Conservation (phyloP, 2,888 invertebrate species). For the Physocephala rufipes region DNA sequence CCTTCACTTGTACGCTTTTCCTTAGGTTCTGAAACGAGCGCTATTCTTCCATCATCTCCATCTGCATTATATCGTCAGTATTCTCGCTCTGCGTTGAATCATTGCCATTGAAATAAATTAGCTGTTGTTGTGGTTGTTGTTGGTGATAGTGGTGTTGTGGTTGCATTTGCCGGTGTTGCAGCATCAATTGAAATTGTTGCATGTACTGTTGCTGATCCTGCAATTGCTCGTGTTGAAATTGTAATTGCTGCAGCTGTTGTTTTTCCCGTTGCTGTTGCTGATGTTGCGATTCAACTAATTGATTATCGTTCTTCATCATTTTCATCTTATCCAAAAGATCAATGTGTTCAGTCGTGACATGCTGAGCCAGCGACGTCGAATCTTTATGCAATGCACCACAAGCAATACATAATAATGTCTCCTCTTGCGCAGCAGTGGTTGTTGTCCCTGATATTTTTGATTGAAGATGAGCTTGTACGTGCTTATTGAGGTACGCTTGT, state of each 20-base stretch:
- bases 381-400: slow-evolving; percentile 61
- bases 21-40: not conserved
- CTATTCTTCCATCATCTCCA: slow-evolving; percentile 22
- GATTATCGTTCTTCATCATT: not conserved
- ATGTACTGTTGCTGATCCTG: slow-evolving; percentile 54
- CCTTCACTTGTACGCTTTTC: not conserved
- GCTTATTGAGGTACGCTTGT: slow-evolving; percentile 62
- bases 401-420: slow-evolving; percentile 61
- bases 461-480: slow-evolving; percentile 58
- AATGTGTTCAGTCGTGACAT: slow-evolving; percentile 61
- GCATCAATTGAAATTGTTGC: slow-evolving; percentile 45
- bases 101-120: slow-evolving; percentile 33
- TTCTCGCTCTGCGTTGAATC: not conserved
- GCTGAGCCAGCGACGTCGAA: slow-evolving; percentile 58
- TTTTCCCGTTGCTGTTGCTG: slow-evolving; percentile 43
- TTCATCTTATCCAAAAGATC: slow-evolving; percentile 60
- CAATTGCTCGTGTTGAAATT: slow-evolving; percentile 26
- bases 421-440: slow-evolving; percentile 37
- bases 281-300: slow-evolving; percentile 7
- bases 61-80: not conserved
- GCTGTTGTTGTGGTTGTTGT: slow-evolving; percentile 37
- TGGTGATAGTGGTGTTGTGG: slow-evolving; percentile 45
- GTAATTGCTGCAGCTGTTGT: slow-evolving; percentile 44
- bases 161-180: slow-evolving; percentile 52
- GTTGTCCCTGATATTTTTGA: slow-evolving; percentile 38